Evolutionary conservation across 1,140 invertebrate species (phyloP), one percentile per base, ranked within the genome.

Genomic region (Magallana gigas): DNA sequence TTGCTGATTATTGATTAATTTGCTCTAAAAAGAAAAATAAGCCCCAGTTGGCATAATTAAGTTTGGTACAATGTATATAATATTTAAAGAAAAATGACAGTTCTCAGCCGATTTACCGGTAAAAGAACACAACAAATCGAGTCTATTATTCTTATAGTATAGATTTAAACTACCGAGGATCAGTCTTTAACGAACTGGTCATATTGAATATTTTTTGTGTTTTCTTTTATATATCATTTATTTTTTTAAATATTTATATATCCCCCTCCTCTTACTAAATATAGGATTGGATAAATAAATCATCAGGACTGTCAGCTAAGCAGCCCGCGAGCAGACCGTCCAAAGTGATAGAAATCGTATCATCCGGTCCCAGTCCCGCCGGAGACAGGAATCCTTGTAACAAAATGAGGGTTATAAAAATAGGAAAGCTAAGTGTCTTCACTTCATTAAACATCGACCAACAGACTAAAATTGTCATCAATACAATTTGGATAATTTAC

Each of bases 381-480:
- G 68, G 68, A 76, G 68, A 76, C 68, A 11, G 36, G 23, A 12
- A 29, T 76, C 68, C 23, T 36, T 76, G 23, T 76, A 8, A 76
- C 68, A 36, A 76, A 76, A 76, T 76, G 23, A 76, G 23, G 14
- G 23, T 18, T 23, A 76, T 76, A 23, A 76, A 76, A 29, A 76
- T 76, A 76, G 68, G 36, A 68, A 68, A 23, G n/a, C 64, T 9
- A 9, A 68, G 36, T 36, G 68, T 76, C 8, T 76, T 76, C 68
- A 76, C 23, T 76, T 76, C 18, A 76, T 76, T 76, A 76, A 76
- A 76, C 68, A 76, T 76, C 36, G 68, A 76, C 29, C 11, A 11
- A 8, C 36, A 12, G 11, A 36, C 68, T 48, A 76, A 76, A 76
- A 23, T 29, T 76, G 29, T 76, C 68, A 76, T 76, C 12, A 12